Conservation (phyloP, 1,140 invertebrate species). For the Artemia franciscana region DNA sequence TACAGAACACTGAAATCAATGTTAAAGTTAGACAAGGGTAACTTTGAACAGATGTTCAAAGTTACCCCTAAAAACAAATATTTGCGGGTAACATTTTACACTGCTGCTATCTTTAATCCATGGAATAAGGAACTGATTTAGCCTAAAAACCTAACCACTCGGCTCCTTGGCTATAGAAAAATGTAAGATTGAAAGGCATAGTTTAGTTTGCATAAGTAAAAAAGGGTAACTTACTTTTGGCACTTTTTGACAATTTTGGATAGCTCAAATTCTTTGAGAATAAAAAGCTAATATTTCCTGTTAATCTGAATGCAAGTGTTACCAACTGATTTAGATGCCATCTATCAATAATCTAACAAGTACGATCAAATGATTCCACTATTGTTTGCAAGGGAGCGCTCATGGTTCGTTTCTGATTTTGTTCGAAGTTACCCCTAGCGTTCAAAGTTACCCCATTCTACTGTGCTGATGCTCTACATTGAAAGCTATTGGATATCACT, state of each 20-base stretch:
- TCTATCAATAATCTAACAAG: background rate
- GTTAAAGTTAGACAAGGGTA: background rate
- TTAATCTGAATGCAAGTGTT: background rate
- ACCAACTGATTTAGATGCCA: background rate
- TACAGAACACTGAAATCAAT: background rate
- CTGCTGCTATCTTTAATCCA: background rate
- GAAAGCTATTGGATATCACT: no score
- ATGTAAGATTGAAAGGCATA: background rate
- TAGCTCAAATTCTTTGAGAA: background rate
- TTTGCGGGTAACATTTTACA: background rate
- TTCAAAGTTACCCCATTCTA: background rate
- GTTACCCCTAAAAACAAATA: background rate
- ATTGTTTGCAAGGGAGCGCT: background rate
- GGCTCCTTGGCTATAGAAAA: background rate
- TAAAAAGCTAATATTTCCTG: background rate
- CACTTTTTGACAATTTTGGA: no score
- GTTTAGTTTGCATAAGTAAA: background rate
- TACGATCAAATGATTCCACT: background rate
- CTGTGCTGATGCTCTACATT: no score
- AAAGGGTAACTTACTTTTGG: background rate
- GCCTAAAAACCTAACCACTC: background rate
- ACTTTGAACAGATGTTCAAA: background rate
- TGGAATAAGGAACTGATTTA: background rate
- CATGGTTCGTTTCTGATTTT: background rate
- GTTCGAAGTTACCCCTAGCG: background rate